Conservation (phyloP, 2,113 vertebrate species). For the Thinocorus orbignyianus region DNA sequence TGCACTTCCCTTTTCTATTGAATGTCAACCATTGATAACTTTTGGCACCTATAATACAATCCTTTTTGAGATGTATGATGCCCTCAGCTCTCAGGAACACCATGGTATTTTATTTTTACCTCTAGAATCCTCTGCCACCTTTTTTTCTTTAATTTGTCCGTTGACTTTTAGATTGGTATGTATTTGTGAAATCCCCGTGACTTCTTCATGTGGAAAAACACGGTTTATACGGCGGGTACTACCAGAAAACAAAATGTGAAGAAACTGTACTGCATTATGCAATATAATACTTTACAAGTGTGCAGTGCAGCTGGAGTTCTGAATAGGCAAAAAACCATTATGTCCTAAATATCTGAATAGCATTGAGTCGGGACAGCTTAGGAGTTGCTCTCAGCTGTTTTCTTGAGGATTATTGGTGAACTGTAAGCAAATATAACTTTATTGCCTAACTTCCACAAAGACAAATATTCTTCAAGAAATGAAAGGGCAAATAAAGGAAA, state of each 20-base stretch:
- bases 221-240: not conserved
- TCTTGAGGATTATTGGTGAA: constrained; percentile 3
- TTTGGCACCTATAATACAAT: not conserved
- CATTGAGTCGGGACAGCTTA: not conserved
- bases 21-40: constrained; percentile 34
- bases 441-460: constrained; percentile 41
- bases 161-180: not conserved
- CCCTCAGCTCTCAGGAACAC: constrained; percentile 16
- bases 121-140: not conserved
- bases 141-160: not conserved
- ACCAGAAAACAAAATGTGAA: not conserved
- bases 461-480: constrained; percentile 34
- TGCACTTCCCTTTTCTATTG: not conserved
- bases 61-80: constrained; percentile 17
- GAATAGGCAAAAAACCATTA: not conserved
- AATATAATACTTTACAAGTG: not conserved
- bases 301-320: not conserved
- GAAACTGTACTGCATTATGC: not conserved
- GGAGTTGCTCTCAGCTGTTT: not conserved
- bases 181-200: not conserved
- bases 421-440: constrained; percentile 14
- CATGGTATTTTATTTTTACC: not conserved
- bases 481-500: constrained; percentile 33
- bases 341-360: not conserved
- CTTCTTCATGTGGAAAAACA: not conserved